A percentile compares a stretch with the other conserved stretches of the same genome.
These are phyloP conservation scores for Agrotis puta DNA, from an alignment of 2,888 invertebrate species.

Conservation along the genomic window DNA sequence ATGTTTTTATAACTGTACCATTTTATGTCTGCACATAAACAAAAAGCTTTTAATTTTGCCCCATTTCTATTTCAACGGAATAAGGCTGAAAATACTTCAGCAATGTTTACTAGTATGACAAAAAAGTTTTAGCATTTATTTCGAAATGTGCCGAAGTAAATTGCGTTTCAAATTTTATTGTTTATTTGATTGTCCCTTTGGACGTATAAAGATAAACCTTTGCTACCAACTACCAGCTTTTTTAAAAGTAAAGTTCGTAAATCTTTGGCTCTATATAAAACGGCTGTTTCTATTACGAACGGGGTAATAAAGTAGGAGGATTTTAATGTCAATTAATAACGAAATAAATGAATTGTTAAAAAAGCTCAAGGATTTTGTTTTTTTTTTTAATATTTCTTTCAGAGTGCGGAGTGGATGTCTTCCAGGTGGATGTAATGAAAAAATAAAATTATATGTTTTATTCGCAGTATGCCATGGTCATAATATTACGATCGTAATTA, in stretches of 20 bases:
- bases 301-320: constrained; percentile 19
- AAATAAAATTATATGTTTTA: no score
- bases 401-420: no score
- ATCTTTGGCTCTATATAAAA: constrained; percentile 36
- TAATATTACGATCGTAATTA: no score
- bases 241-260: constrained; percentile 52
- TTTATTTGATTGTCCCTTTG: constrained; percentile 83
- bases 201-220: constrained; percentile 63
- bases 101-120: background rate
- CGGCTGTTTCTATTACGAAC: constrained; percentile 19
- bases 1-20: constrained; percentile 77
- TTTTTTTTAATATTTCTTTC: no score
- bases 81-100: constrained; percentile 28
- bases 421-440: no score
- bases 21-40: constrained; percentile 23
- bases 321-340: constrained; percentile 27
- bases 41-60: background rate
- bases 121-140: constrained; percentile 43
- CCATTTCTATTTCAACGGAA: constrained; percentile 11
- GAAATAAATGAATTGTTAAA: constrained; percentile 21
- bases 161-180: constrained; percentile 83
- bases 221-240: constrained; percentile 67
- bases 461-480: no score
- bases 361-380: no score
- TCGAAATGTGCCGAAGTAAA: constrained; percentile 80